Percentiles rank a stretch among this genome's conserved stretches.
phyloP scores from a whole-genome alignment of 2,797 vertebrate species.

The Pteropus rufus region DNA sequence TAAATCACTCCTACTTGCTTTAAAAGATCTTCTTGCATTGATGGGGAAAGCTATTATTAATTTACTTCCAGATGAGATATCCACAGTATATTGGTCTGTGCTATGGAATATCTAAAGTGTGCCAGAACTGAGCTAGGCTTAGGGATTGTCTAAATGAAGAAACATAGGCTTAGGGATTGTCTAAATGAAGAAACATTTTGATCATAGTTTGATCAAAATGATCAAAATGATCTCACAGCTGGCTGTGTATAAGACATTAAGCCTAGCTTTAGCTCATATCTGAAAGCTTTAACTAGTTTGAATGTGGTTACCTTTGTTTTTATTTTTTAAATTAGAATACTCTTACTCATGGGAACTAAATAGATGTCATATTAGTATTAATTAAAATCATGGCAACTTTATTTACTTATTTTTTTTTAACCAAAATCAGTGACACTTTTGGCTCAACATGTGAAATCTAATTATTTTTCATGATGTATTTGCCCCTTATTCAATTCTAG shows the following conservation, averaged over 20 bases:
- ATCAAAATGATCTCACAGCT: neutral
- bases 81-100: neutral
- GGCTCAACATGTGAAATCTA: neutral
- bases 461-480: neutral
- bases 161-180: neutral
- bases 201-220: neutral
- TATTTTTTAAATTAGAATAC: conserved; percentile 1
- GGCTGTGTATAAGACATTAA: neutral
- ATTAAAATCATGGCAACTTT: conserved; percentile 32
- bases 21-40: neutral
- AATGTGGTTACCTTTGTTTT: neutral
- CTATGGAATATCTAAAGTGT: neutral
- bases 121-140: neutral
- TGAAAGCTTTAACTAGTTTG: neutral
- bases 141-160: neutral
- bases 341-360: neutral
- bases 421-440: neutral
- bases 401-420: neutral
- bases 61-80: neutral
- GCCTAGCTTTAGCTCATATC: neutral
- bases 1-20: neutral
- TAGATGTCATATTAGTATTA: neutral
- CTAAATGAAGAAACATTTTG: too few species aligned
- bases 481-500: neutral
- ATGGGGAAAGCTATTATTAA: neutral